phyloP scores from a whole-genome alignment of 2,113 vertebrate species.

The Cariama cristata region DNA sequence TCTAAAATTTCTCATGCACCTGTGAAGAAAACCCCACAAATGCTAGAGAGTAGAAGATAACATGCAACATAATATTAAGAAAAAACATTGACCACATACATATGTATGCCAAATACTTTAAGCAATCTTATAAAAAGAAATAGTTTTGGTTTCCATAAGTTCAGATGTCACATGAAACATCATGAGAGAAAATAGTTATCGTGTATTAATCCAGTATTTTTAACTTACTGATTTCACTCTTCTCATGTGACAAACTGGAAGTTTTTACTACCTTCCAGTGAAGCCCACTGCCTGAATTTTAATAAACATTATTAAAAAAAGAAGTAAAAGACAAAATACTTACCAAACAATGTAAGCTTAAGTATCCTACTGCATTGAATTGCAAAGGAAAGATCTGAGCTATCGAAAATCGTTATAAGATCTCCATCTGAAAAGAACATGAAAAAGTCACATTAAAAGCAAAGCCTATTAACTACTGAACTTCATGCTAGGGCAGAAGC shows the following conservation, averaged over 20 bases:
- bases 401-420: constrained; percentile 99
- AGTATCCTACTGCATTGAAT: constrained; percentile 99
- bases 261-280: not conserved
- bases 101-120: not conserved
- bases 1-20: not conserved
- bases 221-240: not conserved
- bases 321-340: constrained; percentile 47
- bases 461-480: not conserved
- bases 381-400: constrained; percentile 97
- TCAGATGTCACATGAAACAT: not conserved
- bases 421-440: constrained; percentile 89
- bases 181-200: not conserved
- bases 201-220: not conserved
- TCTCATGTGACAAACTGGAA: not conserved
- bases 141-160: not conserved
- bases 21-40: not conserved
- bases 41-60: not conserved
- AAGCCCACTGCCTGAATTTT: not conserved
- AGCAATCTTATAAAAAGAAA: not conserved
- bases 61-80: not conserved
- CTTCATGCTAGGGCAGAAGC: not conserved
- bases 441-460: not conserved
- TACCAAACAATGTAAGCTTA: constrained; percentile 96
- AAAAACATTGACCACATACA: not conserved
- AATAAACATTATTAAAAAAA: not conserved